Base-by-base conservation (phyloP, 2,797 vertebrate species). In the Diplodus puntazzo region DNA sequence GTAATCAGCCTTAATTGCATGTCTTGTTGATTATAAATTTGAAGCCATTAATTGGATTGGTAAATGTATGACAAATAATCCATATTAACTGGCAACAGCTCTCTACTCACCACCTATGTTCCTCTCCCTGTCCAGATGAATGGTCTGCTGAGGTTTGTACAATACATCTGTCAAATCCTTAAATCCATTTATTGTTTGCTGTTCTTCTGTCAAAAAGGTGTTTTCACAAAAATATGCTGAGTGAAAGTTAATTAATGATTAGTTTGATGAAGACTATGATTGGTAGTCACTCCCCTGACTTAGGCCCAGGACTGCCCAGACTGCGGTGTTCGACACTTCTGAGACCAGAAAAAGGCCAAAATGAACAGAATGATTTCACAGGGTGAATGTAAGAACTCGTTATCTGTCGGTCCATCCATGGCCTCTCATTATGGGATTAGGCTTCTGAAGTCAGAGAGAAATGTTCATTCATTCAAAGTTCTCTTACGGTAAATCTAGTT, bases 381-480 rank as follows among this genome's bases (percentile, higher is more conserved):
- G 49, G 63, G 66, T 61, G 64, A 82, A 64, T 66, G 53, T 49
- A 25, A 48, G 30, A 81, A 61, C 39, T 63, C 34, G 42, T 17
- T n/a, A 75, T 84, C 64, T 73, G 67, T 87, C 71, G 64, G 65
- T 66, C 48, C 13, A 49, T 77, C 20, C 27, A 34, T 70, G 55
- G 71, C 46, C 50, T 81, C 77, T 83, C 67, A 77, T 85, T 84
- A 75, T 68, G 39, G 42, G 71, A 82, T 85, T 73, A 83, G 73
- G 53, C 61, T 21, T 75, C 55, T 69, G 53, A 50, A 62, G 63
- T 63, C 55, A 73, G 66, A 62, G 55, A 69, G 77, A 88, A 69
- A 65, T 8, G 43, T 81, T 79, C 72, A 82, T 66, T 81, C 73
- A 79, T 64, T 50, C 67, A 58, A 25, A 61, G 25, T 74, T 75